Percentiles rank a stretch among this genome's conserved stretches.
Evolutionary conservation across 35 echinoderm and acorn worm genomes (phyloP).

Genomic region (Holothuria glaberrima): DNA sequence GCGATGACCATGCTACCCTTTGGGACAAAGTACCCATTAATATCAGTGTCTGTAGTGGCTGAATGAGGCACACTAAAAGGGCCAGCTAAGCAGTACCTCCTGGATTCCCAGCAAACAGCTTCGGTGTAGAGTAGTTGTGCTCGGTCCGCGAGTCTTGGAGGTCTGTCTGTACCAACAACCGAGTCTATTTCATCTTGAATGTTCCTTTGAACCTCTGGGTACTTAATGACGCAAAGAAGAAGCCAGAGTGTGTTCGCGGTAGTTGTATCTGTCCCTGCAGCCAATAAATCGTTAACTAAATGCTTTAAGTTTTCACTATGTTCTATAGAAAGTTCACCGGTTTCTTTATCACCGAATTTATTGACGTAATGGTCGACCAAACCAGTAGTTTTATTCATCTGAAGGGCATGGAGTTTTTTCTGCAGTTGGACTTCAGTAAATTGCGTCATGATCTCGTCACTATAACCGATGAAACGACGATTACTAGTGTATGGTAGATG

Average conservation of each 20-base stretch:
- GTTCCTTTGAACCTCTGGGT: constrained; percentile 23
- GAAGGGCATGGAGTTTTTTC: not conserved
- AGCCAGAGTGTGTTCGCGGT: not conserved
- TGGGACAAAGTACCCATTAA: constrained; percentile 54
- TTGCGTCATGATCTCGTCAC: not conserved
- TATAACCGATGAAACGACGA: not conserved
- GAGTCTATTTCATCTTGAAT: constrained; percentile 35
- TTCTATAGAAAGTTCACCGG: not conserved
- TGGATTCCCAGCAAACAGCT: constrained; percentile 51
- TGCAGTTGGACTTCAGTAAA: not conserved
- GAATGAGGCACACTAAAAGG: constrained; percentile 45
- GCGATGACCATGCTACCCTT: constrained; percentile 61
- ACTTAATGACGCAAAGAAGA: constrained; percentile 9
- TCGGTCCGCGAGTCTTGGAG: constrained; percentile 40
- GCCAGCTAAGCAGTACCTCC: constrained; percentile 12
- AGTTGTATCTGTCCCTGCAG: constrained; percentile 33
- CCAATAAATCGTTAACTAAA: constrained; percentile 22
- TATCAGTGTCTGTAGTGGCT: constrained; percentile 19
- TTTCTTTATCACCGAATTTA: constrained; percentile 13
- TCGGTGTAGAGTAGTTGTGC: constrained; percentile 65
- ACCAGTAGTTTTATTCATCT: not conserved
- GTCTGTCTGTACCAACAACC: constrained; percentile 21
- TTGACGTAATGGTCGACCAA: constrained; percentile 23
- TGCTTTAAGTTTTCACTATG: not conserved
- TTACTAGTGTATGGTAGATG: not conserved